Evolutionary conservation across 2,888 invertebrate genomes (phyloP), one percentile per base, ranked within the genome.

Genomic region (Athrips mouffetella): DNA sequence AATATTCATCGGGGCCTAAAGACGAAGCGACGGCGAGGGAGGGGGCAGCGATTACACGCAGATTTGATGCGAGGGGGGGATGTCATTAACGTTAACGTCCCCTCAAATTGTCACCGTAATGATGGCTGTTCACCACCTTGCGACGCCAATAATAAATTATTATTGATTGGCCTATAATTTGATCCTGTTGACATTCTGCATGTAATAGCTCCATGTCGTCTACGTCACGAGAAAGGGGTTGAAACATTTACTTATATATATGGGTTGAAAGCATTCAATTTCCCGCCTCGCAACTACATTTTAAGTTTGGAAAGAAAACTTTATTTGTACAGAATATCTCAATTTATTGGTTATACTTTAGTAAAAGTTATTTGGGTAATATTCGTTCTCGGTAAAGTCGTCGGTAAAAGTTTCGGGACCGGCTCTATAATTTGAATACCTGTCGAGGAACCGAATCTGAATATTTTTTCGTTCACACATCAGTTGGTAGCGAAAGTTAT

Each of bases 1-100:
- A 83, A 83, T 83, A 83, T 83, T 83, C 83, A 83, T 73, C 50
- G 63, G 50, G 52, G 59, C 46, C 59, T 57, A 59, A 59, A 62
- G 54, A 57, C 54, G 57, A 45, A 46, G 50, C 45, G 53, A 50
- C 45, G 53, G 51, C 55, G 13, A 5, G 50, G 51, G 48, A 48
- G 49, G 44, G 50, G 47, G 35, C 45, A 48, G 55, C 59, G 62
- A 70, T 67, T 64, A 65, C 60, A 62, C 63, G 58, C 54, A 60
- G 62, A 63, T 65, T 59, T 59, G 53, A 35, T 25, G 50, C 50
- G 47, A 49, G 50, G 55, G 49, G 48, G 18, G 54, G 58, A 52
- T 54, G 57, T 56, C 58, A 52, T 58, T 58, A 54, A 53, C 53
- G 53, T 50, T 54, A 56, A 55, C 54, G 45, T 45, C 58, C 52